Evolutionary conservation across 2,888 invertebrate genomes (phyloP).

Genomic region (Eupithecia centaureata): DNA sequence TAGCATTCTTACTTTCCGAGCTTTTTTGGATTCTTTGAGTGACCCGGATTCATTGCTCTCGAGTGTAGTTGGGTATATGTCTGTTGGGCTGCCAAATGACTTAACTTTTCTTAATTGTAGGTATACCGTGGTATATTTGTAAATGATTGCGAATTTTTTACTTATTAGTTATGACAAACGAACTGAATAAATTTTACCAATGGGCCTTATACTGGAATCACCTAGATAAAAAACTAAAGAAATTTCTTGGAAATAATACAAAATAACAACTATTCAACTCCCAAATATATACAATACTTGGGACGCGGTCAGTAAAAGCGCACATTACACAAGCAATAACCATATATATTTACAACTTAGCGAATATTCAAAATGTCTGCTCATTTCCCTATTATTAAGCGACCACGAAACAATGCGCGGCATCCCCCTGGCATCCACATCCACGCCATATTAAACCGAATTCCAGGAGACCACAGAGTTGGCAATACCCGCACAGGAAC

Average conservation of each 20-base stretch:
- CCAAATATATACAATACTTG: neutral
- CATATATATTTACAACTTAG: conserved; percentile 12
- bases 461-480: conserved; percentile 32
- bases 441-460: conserved; percentile 42
- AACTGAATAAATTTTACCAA: neutral
- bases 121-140: too few relatives aligned
- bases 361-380: conserved; percentile 38
- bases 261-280: neutral
- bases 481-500: neutral
- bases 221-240: neutral
- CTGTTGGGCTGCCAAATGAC: neutral
- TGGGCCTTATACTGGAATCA: too few relatives aligned
- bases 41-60: too few relatives aligned
- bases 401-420: conserved; percentile 40
- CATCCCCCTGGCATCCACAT: conserved; percentile 40
- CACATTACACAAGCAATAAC: neutral
- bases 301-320: neutral
- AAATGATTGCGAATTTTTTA: neutral
- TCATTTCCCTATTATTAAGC: conserved; percentile 42
- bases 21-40: too few relatives aligned
- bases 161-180: neutral
- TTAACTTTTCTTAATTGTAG: neutral
- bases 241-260: neutral
- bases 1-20: too few relatives aligned
- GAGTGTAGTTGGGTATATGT: conserved; percentile 4